These are phyloP conservation scores for Hecatera dysodea DNA, from an alignment of 2,888 invertebrate genomes.

Conservation along the genomic window DNA sequence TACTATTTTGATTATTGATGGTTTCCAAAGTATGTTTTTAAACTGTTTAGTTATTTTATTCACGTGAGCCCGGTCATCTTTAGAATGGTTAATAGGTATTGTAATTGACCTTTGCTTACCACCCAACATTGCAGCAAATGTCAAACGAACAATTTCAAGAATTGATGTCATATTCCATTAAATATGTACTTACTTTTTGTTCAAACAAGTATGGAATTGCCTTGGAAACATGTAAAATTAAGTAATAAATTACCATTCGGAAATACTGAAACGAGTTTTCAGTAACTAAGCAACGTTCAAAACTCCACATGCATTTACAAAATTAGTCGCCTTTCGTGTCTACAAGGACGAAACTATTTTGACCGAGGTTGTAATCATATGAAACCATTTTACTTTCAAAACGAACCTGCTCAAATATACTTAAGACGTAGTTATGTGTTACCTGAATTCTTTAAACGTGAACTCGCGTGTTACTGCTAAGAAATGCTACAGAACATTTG, in stretches of 20 bases:
- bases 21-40: background rate
- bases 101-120: slow-evolving; percentile 31
- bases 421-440: slow-evolving; percentile 15
- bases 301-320: slow-evolving; percentile 32
- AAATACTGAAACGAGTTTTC: slow-evolving; percentile 28
- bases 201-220: slow-evolving; percentile 9
- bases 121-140: slow-evolving; percentile 24
- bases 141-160: slow-evolving; percentile 8
- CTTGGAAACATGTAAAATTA: slow-evolving; percentile 38
- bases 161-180: slow-evolving; percentile 40
- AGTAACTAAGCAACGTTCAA: slow-evolving; percentile 16
- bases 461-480: slow-evolving; percentile 30
- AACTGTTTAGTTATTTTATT: background rate
- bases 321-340: slow-evolving; percentile 50
- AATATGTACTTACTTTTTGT: slow-evolving; percentile 25
- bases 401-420: slow-evolving; percentile 18
- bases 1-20: background rate
- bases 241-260: slow-evolving; percentile 35
- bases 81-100: slow-evolving; percentile 28
- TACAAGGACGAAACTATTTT: slow-evolving; percentile 53
- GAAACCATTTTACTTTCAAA: slow-evolving; percentile 50
- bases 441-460: slow-evolving; percentile 24
- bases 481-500: slow-evolving; percentile 14
- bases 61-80: slow-evolving; percentile 7
- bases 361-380: slow-evolving; percentile 41